phyloP scores from a whole-genome alignment of 2,888 invertebrate genomes.

The Eilema griseolum region DNA sequence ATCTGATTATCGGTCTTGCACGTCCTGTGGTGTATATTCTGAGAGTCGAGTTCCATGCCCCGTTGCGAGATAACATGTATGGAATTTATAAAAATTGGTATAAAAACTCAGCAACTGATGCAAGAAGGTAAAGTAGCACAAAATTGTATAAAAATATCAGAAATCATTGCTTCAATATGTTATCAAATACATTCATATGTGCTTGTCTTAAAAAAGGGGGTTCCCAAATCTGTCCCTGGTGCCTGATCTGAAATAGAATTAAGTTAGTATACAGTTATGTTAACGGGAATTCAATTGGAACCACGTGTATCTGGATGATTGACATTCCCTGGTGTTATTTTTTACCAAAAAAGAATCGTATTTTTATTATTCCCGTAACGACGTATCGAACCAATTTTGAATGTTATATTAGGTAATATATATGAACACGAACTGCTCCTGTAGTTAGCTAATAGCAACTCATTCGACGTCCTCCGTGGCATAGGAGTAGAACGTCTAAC shows the following conservation, averaged over 20 bases:
- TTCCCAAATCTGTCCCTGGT: no score
- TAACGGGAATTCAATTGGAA: background rate
- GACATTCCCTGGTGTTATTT: no score
- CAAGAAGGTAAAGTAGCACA: conserved; percentile 58
- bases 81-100: conserved; percentile 81
- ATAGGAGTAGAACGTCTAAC: no score
- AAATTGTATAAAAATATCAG: background rate
- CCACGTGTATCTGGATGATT: no score
- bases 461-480: no score
- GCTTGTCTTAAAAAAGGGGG: no score
- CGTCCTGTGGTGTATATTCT: conserved; percentile 60
- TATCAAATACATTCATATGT: background rate
- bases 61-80: conserved; percentile 75
- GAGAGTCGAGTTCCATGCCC: conserved; percentile 62
- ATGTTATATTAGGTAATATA: no score
- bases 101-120: conserved; percentile 55
- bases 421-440: no score
- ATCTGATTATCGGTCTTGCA: conserved; percentile 55
- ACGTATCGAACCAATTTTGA: no score
- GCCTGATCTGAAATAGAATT: background rate
- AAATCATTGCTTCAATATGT: background rate
- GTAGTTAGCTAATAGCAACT: no score
- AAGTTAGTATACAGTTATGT: background rate
- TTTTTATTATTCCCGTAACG: no score
- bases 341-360: no score